Evolutionary conservation across 2,113 vertebrate species (phyloP), one percentile per base, ranked within the genome.

Genomic region (Haplochromis burtoni): DNA sequence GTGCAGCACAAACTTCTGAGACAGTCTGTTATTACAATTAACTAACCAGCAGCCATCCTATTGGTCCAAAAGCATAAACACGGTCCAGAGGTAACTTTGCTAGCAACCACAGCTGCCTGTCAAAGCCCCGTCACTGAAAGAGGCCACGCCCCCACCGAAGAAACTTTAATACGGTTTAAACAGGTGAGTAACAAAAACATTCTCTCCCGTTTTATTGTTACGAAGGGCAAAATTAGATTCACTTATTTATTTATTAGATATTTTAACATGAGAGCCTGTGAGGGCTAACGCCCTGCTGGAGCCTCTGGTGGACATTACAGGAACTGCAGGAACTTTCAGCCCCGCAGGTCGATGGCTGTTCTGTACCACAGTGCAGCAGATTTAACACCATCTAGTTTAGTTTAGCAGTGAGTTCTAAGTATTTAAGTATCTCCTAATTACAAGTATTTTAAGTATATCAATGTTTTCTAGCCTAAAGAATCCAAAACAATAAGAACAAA

Each of bases 281-380:
- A 21, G 35, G 35, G 35, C n/a, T 0, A 40, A 14, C 12, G 8
- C 35, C 35, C 63, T 24, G 63, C 63, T 68, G 63, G 35, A 21
- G 63, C 35, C 63, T 40, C 35, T 68, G 0, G 0, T 14, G 63
- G 63, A 24, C 35, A 14, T 71, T 4, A 16, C 0, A 4, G 35
- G 35, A 42, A 71, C n/a, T 71, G 35, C n/a, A 71, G n/a, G 12
- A 71, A 1, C 63, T 10, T 2, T 6, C 35, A 68, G 35, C 63
- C 11, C 19, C 7, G 3, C 33, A 71, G 66, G 12, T 0, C 7
- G 5, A n/a, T 66, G 61, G 31, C 10, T 66, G 61, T 66, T 66
- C 61, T 66, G 59, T 63, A 12, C 31, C 6, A 66, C 17, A 38
- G 31, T 0, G 31, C 59, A 63, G 59, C 17, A 63, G 31, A 63